Percentiles rank a stretch among this genome's conserved stretches.
Conservation (phyloP, 2,113 vertebrate genomes). For the Neogale vison region DNA sequence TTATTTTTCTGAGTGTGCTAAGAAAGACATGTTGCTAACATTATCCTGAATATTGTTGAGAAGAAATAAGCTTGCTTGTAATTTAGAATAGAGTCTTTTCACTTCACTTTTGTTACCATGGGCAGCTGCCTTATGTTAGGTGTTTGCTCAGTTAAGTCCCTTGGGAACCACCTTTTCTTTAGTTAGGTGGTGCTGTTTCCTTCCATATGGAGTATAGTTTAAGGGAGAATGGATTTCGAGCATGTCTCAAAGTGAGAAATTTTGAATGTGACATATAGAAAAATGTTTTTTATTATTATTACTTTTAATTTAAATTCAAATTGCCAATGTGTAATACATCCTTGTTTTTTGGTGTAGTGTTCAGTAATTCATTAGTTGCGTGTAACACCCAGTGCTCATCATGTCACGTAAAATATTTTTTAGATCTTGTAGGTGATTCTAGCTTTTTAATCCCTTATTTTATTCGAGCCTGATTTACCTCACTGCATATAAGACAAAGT, state of each 20-base stretch:
- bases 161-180: not conserved
- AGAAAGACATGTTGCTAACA: not conserved
- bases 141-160: not conserved
- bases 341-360: not conserved
- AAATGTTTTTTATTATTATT: slow-evolving; percentile 13
- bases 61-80: not conserved
- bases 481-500: slow-evolving; percentile 3
- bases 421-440: not conserved
- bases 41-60: not conserved
- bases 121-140: not conserved
- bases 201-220: not conserved
- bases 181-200: not conserved
- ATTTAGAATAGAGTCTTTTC: not conserved
- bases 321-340: not conserved
- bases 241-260: slow-evolving; percentile 16
- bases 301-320: not conserved
- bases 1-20: not conserved
- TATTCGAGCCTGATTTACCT: slow-evolving; percentile 20
- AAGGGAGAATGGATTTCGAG: slow-evolving; percentile 33
- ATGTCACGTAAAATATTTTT: not conserved
- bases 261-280: not conserved
- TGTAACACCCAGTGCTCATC: not conserved
- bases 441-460: not conserved
- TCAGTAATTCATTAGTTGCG: not conserved
- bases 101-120: slow-evolving; percentile 20